A percentile compares a stretch with the other conserved stretches of the same genome.
phyloP scores from a whole-genome alignment of 2,888 invertebrate species.

The Cheilosia scutellata region DNA sequence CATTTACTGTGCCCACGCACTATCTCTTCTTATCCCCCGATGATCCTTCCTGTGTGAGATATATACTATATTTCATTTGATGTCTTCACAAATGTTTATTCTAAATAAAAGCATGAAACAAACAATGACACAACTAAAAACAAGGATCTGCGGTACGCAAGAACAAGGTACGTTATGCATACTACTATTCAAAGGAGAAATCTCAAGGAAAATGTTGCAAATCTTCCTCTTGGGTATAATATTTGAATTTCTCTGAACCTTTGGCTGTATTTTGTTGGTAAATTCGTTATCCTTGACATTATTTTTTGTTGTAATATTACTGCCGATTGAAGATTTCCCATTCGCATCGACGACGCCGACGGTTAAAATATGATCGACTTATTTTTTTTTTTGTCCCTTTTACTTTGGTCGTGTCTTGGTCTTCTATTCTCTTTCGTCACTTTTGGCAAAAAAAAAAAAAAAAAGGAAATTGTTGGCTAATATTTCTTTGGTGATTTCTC shows the following conservation, averaged over 20 bases:
- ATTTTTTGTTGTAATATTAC: slow-evolving; percentile 46
- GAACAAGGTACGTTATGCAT: neutral
- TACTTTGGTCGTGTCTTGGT: neutral
- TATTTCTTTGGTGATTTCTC: slow-evolving; percentile 42
- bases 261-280: neutral
- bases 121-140: slow-evolving; percentile 12
- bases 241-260: slow-evolving; percentile 43
- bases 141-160: neutral
- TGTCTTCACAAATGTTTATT: too few relatives aligned
- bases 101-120: neutral
- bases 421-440: slow-evolving; percentile 14
- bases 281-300: slow-evolving; percentile 45
- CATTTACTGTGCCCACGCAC: too few relatives aligned
- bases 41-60: too few relatives aligned
- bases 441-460: slow-evolving; percentile 11
- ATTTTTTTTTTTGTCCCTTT: slow-evolving; percentile 11
- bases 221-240: slow-evolving; percentile 52
- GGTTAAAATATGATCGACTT: slow-evolving; percentile 61
- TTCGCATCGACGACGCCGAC: slow-evolving; percentile 39
- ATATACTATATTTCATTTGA: too few relatives aligned
- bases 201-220: slow-evolving; percentile 50
- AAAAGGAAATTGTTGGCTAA: neutral
- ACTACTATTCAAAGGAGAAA: slow-evolving; percentile 19
- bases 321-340: slow-evolving; percentile 65
- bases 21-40: too few relatives aligned